Evolutionary conservation across 2,113 vertebrate species (phyloP).

Genomic region (Alethe castanea): DNA sequence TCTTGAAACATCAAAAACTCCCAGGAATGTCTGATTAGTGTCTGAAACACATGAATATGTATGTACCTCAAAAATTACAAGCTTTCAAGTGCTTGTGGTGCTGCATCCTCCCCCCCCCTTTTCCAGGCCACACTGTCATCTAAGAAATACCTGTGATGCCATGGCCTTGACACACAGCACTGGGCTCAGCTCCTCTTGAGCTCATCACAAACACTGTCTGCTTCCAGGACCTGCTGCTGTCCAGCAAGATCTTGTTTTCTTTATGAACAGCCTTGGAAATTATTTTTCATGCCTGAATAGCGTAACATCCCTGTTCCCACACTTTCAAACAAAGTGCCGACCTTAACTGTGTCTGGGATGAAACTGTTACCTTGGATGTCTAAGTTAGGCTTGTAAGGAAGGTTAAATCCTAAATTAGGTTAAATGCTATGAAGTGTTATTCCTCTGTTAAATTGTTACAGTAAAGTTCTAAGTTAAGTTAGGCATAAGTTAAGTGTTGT

Average conservation of each 20-base stretch:
- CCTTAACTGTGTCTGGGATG: neutral
- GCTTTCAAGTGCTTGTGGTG: neutral
- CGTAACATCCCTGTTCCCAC: neutral
- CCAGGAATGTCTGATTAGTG: too few relatives aligned
- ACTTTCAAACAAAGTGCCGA: neutral
- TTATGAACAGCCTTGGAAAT: neutral
- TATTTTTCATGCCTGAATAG: fast-evolving
- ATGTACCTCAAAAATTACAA: neutral
- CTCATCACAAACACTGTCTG: neutral
- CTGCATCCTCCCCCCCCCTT: neutral
- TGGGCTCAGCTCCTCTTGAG: neutral
- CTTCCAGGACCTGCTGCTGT: neutral
- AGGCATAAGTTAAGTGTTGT: fast-evolving
- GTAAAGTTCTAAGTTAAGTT: neutral
- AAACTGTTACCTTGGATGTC: neutral
- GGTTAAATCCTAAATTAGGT: neutral
- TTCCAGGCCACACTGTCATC: neutral
- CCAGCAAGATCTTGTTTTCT: neutral
- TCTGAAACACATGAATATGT: too few relatives aligned
- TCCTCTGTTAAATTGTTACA: neutral
- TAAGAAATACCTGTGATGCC: neutral
- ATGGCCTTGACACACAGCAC: neutral
- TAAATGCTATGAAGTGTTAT: neutral
- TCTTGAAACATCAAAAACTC: too few relatives aligned
- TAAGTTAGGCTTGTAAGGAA: too few relatives aligned